Evolutionary conservation across 2,888 invertebrate genomes (phyloP).

Genomic region (Tholera decimalis): DNA sequence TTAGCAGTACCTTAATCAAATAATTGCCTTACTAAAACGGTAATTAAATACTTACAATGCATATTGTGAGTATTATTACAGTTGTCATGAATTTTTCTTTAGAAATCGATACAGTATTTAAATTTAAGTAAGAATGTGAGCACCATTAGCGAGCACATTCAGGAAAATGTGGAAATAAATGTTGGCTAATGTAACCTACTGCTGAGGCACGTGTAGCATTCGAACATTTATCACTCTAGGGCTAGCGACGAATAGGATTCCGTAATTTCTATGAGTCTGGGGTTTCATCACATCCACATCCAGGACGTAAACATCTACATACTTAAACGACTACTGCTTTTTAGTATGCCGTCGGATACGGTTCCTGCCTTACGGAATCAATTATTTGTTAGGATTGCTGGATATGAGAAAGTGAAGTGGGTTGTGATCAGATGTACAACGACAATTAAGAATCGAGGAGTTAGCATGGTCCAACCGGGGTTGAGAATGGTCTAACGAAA

Average conservation of each 20-base stretch:
- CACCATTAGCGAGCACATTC: constrained; percentile 32
- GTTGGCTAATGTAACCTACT: constrained; percentile 19
- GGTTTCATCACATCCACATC: constrained; percentile 32
- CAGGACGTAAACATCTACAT: constrained; percentile 1
- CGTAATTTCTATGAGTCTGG: constrained; percentile 2
- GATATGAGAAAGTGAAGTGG: background rate
- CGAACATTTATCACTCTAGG: constrained; percentile 32
- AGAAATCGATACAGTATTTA: constrained; percentile 14
- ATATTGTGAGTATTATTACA: no score
- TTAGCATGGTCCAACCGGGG: no score
- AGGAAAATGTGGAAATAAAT: constrained; percentile 42
- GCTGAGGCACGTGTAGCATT: constrained; percentile 10
- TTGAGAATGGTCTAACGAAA: no score
- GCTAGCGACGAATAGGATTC: constrained; percentile 16
- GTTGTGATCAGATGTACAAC: no score
- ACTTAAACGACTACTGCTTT: background rate
- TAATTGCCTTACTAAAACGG: constrained; percentile 2
- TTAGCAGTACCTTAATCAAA: constrained; percentile 43
- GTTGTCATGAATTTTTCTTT: constrained; percentile 21
- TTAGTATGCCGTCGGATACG: background rate
- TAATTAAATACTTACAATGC: background rate
- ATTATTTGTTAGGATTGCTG: background rate
- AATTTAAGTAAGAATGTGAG: constrained; percentile 30
- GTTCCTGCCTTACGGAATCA: background rate
- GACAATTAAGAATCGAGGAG: no score